A percentile compares a stretch with the other conserved stretches of the same genome.
These are phyloP conservation scores for Cataglyphis livida DNA, from an alignment of 2,888 invertebrate genomes.

Conservation along the genomic window DNA sequence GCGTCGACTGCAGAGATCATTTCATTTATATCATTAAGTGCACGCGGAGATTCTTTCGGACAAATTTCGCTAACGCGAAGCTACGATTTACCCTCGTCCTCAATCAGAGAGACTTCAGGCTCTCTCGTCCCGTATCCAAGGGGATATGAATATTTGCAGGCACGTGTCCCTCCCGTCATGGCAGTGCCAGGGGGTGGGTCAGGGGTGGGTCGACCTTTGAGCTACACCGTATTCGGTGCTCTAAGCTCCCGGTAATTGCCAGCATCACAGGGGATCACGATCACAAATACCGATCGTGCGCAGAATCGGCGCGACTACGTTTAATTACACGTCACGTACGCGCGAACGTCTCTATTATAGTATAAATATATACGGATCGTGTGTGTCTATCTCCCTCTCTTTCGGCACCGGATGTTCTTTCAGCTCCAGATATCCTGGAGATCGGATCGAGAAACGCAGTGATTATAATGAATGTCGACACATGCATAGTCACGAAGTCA, in stretches of 20 bases:
- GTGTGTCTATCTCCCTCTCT: background rate
- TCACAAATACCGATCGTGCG: slow-evolving; percentile 75
- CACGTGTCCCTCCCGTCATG: slow-evolving; percentile 77
- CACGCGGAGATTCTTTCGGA: background rate
- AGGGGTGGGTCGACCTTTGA: slow-evolving; percentile 74
- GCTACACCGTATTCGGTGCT: slow-evolving; percentile 39
- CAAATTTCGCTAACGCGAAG: background rate
- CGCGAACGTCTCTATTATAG: slow-evolving; percentile 69
- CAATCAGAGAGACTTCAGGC: background rate
- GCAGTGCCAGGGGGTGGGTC: slow-evolving; percentile 70
- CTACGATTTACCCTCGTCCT: background rate
- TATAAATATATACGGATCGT: background rate
- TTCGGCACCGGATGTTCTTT: slow-evolving; percentile 5
- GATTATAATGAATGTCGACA: background rate
- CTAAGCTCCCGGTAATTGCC: slow-evolving; percentile 85
- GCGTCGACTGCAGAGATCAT: background rate
- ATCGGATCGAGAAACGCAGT: background rate
- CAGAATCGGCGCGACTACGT: slow-evolving; percentile 77
- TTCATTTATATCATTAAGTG: background rate
- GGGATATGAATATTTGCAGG: slow-evolving; percentile 80
- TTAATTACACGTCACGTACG: slow-evolving; percentile 84
- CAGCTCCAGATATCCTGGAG: background rate
- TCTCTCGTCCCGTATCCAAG: slow-evolving; percentile 9
- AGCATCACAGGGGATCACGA: slow-evolving; percentile 83
- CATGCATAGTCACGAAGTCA: slow-evolving; percentile 27